Percentiles rank a stretch among this genome's conserved stretches.
Conservation (phyloP, 2,797 vertebrate species). For the Alcedo quadribrachys region DNA sequence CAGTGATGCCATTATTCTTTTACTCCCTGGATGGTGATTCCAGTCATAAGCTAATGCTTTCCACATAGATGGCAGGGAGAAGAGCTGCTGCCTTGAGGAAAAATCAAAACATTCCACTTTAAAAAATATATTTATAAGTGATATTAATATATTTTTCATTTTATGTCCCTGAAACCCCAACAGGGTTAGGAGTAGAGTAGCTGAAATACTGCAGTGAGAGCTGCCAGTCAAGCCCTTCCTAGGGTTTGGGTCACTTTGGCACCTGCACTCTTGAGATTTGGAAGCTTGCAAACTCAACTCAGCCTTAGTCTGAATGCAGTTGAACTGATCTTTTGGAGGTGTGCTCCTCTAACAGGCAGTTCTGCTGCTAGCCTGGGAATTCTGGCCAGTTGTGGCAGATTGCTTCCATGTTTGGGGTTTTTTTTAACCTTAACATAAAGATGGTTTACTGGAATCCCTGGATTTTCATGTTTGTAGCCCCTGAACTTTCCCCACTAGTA, state of each 20-base stretch:
- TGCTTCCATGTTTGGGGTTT: not conserved
- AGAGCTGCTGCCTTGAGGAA: not conserved
- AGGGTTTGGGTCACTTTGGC: not conserved
- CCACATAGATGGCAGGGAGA: not conserved
- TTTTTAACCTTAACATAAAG: not conserved
- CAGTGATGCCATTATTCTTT: not conserved
- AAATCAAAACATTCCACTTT: not conserved
- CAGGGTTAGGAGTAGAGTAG: not conserved
- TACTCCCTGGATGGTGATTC: not conserved
- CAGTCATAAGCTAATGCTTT: not conserved
- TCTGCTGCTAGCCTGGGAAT: not conserved
- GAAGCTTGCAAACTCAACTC: not conserved
- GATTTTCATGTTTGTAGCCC: not conserved
- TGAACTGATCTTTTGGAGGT: not conserved
- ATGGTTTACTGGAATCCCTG: not conserved
- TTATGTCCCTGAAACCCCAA: not conserved
- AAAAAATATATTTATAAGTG: not conserved
- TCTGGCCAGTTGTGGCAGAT: not conserved
- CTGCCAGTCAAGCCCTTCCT: not conserved
- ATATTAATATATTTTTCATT: not conserved
- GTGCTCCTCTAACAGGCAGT: not conserved
- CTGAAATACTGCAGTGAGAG: constrained; percentile 5
- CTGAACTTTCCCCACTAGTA: not conserved
- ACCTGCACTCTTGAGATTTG: not conserved
- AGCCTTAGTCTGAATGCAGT: not conserved